Percentiles rank a stretch among this genome's conserved stretches.
phyloP scores from a whole-genome alignment of 2,888 invertebrate species.

The Cantharis nigra region DNA sequence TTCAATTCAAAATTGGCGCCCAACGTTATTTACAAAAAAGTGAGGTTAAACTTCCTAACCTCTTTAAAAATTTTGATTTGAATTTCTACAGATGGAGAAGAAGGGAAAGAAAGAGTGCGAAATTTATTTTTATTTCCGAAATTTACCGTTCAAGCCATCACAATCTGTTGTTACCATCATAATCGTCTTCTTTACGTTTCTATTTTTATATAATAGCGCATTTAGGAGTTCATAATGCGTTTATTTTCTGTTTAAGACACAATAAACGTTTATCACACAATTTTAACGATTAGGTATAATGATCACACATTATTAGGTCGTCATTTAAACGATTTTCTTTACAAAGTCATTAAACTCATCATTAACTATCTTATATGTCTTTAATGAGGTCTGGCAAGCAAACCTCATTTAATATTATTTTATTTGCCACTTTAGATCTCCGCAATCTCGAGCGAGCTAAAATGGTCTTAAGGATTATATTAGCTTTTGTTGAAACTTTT shows the following conservation, averaged over 20 bases:
- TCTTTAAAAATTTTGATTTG: not conserved
- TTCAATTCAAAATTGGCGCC: not conserved
- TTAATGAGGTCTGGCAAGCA: constrained; percentile 29
- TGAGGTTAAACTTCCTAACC: not conserved
- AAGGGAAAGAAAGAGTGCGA: not conserved
- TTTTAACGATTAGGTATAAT: constrained; percentile 31
- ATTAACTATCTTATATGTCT: constrained; percentile 31
- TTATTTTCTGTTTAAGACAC: constrained; percentile 25
- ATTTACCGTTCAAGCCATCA: not conserved
- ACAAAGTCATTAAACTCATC: constrained; percentile 30
- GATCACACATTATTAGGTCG: constrained; percentile 33
- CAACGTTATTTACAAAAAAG: not conserved
- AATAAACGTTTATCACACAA: constrained; percentile 31
- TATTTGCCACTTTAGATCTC: constrained; percentile 22
- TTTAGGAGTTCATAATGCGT: constrained; percentile 14
- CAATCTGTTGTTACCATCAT: not conserved
- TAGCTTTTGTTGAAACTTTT: not conserved
- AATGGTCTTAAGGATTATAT: constrained; percentile 10
- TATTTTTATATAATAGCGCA: not conserved
- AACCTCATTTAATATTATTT: constrained; percentile 27
- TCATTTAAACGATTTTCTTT: constrained; percentile 33
- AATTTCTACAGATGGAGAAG: not conserved
- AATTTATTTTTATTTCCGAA: not conserved
- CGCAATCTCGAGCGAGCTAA: constrained; percentile 17
- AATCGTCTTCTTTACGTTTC: not conserved